Percentiles rank a stretch among this genome's conserved stretches.
These are phyloP conservation scores for Netelia melanura DNA, from an alignment of 2,888 invertebrate genomes.

Conservation along the genomic window DNA sequence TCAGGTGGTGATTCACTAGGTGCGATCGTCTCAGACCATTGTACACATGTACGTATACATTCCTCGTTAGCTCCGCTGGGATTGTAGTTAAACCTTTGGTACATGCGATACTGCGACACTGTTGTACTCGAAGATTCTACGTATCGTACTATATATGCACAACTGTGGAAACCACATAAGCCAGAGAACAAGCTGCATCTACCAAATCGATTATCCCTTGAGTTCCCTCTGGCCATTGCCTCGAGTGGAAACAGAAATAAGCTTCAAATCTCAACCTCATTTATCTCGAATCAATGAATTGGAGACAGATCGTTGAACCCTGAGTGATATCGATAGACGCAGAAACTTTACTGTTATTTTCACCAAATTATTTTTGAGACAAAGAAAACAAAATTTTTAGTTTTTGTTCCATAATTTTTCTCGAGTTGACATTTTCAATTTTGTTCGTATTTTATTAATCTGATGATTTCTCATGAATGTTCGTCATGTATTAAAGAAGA, in stretches of 20 bases:
- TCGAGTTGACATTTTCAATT: neutral
- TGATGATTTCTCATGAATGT: neutral
- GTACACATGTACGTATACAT: constrained; percentile 6
- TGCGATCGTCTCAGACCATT: constrained; percentile 53
- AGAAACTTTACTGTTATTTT: no score
- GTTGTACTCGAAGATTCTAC: neutral
- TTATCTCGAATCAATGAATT: no score
- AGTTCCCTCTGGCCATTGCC: no score
- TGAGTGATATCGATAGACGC: no score
- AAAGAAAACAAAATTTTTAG: no score
- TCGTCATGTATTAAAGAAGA: no score
- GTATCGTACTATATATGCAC: neutral
- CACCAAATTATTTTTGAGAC: no score
- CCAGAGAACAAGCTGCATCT: neutral
- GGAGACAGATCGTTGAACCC: no score
- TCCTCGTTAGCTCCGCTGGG: constrained; percentile 71
- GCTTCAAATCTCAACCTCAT: no score
- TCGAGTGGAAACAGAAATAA: no score
- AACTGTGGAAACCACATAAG: neutral
- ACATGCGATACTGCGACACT: constrained; percentile 17
- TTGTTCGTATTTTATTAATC: neutral
- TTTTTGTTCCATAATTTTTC: no score
- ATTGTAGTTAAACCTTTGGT: constrained; percentile 67
- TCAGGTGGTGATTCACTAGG: constrained; percentile 69
- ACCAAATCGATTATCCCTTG: no score